These are phyloP conservation scores for Petrocephalus sullivani DNA, from an alignment of 2,797 vertebrate genomes.

Conservation along the genomic window DNA sequence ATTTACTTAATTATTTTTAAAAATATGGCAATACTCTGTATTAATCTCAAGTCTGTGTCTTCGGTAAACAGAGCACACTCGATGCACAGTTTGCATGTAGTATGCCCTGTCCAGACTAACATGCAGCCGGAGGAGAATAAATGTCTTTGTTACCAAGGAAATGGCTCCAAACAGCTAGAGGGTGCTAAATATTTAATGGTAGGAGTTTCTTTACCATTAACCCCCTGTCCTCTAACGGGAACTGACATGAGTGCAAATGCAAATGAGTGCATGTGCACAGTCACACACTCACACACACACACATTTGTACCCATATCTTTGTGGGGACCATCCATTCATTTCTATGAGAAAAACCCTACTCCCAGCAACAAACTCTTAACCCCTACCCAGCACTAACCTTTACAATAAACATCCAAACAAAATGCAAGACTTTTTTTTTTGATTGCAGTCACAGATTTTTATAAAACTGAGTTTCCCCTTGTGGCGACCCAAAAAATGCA, in stretches of 20 bases:
- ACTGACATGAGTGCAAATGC: neutral
- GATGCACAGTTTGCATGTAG: neutral
- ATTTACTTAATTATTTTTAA: conserved; percentile 12
- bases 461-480: no score
- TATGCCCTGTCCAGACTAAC: neutral
- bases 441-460: no score
- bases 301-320: neutral
- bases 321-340: neutral
- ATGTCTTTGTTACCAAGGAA: neutral
- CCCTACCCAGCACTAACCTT: neutral
- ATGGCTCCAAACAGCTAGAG: neutral
- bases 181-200: neutral
- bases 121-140: neutral
- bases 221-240: neutral
- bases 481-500: no score
- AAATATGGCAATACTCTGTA: conserved; percentile 21
- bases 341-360: neutral
- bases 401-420: no score
- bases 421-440: no score
- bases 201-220: neutral
- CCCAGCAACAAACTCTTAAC: neutral
- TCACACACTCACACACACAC: neutral
- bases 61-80: neutral
- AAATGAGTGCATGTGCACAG: neutral
- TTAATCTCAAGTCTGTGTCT: neutral